Base-by-base conservation (phyloP, 2,888 invertebrate species). In the Loripinus fragilis region DNA sequence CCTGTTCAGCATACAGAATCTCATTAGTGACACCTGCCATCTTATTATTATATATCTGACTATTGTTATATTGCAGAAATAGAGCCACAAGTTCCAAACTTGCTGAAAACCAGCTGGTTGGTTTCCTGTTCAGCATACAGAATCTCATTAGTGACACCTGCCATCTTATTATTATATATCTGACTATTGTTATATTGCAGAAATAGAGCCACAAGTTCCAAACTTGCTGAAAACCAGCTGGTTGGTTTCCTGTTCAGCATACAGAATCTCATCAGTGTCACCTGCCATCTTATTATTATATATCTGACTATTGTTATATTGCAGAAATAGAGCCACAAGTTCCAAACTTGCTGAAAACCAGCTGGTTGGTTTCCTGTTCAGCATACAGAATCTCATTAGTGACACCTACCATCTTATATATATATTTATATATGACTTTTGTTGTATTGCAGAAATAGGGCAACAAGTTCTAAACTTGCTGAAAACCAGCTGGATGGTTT, bases 11-110 rank as follows among this genome's bases (percentile, higher is more conserved):
- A 87, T 91, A 7, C 88, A 91, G 28, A 85, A 89, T 73, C 81
- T 92, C 66, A 87, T 92, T 68, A 86, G 87, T 38, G 89, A 91
- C 80, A 91, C 91, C 7, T 90, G 92, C 74, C 90, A 90, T 71
- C 83, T 92, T 28, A 86, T 91, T 45, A 82, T 91, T 30, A 85
- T 92, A 48, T 93, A 91, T 75, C 83, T 93, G 76, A 85, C 90
- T n/a, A n/a, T n/a, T n/a, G n/a, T n/a, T n/a, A n/a, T n/a, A n/a
- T 76, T 73, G 52, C 81, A 89, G 89, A 69, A 80, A 81, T 42
- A 70, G 71, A 2, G 80, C 81, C 1, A 69, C 79, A 3, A 81
- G 87, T 41, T 81, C 86, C 0, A 78, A 84, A 17, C 84, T 89
- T 45, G 86, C 88, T 0, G 89, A 87, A n/a, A 71, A 80, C 41